These are phyloP conservation scores for Amniataba percoides DNA, from an alignment of 2,797 vertebrate genomes.

Conservation along the genomic window DNA sequence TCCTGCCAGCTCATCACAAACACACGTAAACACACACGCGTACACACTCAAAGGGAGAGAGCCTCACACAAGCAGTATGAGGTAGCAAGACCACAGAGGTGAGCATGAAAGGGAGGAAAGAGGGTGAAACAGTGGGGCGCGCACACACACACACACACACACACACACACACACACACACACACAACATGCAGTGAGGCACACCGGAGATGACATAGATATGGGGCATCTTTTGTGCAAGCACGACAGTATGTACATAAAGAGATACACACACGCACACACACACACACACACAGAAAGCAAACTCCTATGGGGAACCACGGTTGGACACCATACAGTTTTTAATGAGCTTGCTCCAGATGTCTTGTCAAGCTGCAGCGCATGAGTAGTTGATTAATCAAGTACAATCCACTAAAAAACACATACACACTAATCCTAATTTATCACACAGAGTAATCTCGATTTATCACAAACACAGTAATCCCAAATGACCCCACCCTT, in stretches of 20 bases:
- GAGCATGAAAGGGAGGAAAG: constrained; percentile 32
- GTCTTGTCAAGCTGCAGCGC: constrained; percentile 68
- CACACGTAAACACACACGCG: constrained; percentile 37
- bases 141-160: constrained; percentile 32
- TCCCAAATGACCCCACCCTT: constrained; percentile 41
- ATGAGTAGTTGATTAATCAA: constrained; percentile 82
- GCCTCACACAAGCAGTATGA: constrained; percentile 48
- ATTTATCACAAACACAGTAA: constrained; percentile 61
- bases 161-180: constrained; percentile 43
- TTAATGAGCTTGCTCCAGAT: constrained; percentile 84
- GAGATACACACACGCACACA: constrained; percentile 39
- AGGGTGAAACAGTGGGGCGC: constrained; percentile 31
- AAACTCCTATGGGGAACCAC: constrained; percentile 60
- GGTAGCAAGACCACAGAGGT: constrained; percentile 43
- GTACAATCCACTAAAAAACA: constrained; percentile 59
- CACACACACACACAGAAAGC: constrained; percentile 43
- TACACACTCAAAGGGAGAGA: constrained; percentile 30
- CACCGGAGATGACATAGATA: constrained; percentile 14
- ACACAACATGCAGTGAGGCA: constrained; percentile 4
- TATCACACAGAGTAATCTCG: constrained; percentile 61
- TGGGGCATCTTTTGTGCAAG: constrained; percentile 33
- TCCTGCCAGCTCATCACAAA: constrained; percentile 78
- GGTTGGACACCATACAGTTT: constrained; percentile 70
- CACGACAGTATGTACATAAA: constrained; percentile 46
- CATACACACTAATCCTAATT: constrained; percentile 61